Percentiles rank a stretch among this genome's conserved stretches.
Conservation (phyloP, 2,797 vertebrate species). For the Microctenopoma steveboyesi region DNA sequence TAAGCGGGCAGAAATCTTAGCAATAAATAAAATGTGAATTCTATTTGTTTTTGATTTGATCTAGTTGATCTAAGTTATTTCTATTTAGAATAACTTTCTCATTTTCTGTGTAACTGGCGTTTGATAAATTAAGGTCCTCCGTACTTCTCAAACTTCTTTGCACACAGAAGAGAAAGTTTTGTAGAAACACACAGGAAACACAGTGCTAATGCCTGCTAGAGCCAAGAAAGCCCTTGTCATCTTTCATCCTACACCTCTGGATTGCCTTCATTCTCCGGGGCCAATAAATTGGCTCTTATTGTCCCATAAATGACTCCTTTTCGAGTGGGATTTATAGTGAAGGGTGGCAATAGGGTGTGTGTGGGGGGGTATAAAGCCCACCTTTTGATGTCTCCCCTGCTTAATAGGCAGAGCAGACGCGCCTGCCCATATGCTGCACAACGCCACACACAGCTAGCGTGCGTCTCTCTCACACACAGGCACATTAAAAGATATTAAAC, state of each 20-base stretch:
- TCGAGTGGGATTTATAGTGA: conserved; percentile 77
- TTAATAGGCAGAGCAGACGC: conserved; percentile 67
- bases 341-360: conserved; percentile 62
- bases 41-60: too few species aligned
- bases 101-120: not conserved
- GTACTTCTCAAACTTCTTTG: not conserved
- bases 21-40: conserved; percentile 7
- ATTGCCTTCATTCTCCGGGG: conserved; percentile 78
- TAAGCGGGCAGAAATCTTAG: not conserved
- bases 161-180: conserved; percentile 45
- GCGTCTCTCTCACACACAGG: conserved; percentile 61
- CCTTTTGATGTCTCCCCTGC: conserved; percentile 77
- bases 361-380: conserved; percentile 52
- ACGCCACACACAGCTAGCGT: conserved; percentile 69
- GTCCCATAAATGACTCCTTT: conserved; percentile 80
- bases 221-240: conserved; percentile 71
- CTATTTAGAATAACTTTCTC: too few species aligned
- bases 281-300: conserved; percentile 78
- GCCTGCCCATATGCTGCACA: conserved; percentile 67
- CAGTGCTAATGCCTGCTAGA: conserved; percentile 35
- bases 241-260: conserved; percentile 78
- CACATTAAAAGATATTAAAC: conserved; percentile 79
- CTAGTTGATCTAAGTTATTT: too few species aligned
- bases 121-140: conserved; percentile 2
- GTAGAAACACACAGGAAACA: conserved; percentile 61